Evolutionary conservation across 2,888 invertebrate genomes (phyloP).

Genomic region (Empis stercorea): DNA sequence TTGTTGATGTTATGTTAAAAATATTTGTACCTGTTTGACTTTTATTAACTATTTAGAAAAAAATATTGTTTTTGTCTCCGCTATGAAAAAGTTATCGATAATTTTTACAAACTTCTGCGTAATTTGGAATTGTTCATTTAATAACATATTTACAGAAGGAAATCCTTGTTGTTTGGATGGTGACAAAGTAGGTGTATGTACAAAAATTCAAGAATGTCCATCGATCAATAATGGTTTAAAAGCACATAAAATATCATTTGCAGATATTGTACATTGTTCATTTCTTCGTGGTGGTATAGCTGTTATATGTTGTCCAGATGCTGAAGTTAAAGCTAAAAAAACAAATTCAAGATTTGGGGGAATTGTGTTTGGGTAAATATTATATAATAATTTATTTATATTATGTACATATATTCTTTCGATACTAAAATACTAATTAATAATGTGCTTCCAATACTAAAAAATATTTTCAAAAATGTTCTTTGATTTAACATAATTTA

Average conservation of each 20-base stretch:
- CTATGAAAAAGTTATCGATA: no score
- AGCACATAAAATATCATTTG: conserved; percentile 10
- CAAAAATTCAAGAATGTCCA: conserved; percentile 15
- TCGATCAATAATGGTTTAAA: conserved; percentile 14
- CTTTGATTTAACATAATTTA: no score
- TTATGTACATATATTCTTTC: neutral
- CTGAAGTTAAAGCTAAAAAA: neutral
- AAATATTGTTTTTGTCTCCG: no score
- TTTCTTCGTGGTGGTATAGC: conserved; percentile 18
- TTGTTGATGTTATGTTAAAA: no score
- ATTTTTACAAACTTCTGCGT: no score
- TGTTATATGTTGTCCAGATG: conserved; percentile 25
- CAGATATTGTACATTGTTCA: conserved; percentile 21
- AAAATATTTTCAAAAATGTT: no score
- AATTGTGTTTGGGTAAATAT: neutral
- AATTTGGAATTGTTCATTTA: no score
- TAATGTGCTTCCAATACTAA: no score
- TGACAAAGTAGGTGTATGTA: conserved; percentile 19
- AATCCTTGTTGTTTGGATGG: conserved; percentile 6
- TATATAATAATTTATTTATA: neutral
- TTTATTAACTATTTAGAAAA: no score
- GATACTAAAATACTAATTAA: no score
- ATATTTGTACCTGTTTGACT: no score
- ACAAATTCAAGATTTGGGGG: neutral
- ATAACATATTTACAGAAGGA: conserved; percentile 10